These are phyloP conservation scores for Edolisoma coerulescens DNA, from an alignment of 2,113 vertebrate genomes.

Conservation along the genomic window DNA sequence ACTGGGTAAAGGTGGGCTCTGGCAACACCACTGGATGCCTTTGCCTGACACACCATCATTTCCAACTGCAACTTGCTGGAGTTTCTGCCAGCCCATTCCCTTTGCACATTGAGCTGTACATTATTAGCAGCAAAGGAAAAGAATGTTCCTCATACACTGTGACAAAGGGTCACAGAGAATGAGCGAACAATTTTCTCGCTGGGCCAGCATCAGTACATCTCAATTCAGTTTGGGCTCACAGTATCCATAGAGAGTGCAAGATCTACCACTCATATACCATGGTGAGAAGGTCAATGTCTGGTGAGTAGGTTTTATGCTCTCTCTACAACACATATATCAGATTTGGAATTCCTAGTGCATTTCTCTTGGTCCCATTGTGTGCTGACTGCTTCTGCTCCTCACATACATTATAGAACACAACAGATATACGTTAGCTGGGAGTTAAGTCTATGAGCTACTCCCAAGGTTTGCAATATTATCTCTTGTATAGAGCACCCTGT, in stretches of 20 bases:
- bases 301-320: neutral
- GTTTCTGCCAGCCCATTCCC: neutral
- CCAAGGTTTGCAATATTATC: neutral
- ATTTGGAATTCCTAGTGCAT: neutral
- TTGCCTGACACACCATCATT: neutral
- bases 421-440: fast-evolving
- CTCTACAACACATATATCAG: neutral
- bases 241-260: neutral
- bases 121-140: neutral
- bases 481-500: neutral
- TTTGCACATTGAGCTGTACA: neutral
- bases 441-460: neutral
- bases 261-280: neutral
- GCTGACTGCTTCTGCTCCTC: neutral
- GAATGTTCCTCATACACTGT: neutral
- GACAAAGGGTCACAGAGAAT: neutral
- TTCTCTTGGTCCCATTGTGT: neutral
- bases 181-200: neutral
- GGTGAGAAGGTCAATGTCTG: neutral
- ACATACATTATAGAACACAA: neutral
- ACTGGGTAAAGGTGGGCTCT: neutral
- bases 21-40: neutral
- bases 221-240: neutral
- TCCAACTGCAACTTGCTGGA: neutral
- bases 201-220: neutral